These are phyloP conservation scores for Aramus guarauna DNA, from an alignment of 2,113 vertebrate genomes.

Conservation along the genomic window DNA sequence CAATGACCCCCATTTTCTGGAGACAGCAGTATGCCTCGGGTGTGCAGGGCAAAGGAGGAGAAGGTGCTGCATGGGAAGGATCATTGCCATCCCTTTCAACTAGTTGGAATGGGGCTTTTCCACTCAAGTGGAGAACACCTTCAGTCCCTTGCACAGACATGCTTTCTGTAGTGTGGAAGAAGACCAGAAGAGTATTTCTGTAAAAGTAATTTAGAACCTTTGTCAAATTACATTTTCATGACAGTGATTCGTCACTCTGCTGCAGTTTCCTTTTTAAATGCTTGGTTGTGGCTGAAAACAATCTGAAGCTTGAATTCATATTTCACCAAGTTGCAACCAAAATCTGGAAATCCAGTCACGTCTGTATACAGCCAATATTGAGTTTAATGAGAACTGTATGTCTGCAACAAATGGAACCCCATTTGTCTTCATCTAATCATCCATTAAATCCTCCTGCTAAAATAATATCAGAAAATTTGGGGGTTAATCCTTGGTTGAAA, in stretches of 20 bases:
- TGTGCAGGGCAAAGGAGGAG: rapidly evolving
- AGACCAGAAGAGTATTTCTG: neutral
- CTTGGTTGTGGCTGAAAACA: neutral
- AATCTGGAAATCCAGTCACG: neutral
- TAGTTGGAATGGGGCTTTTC: neutral
- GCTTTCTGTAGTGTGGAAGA: neutral
- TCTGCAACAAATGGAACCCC: neutral
- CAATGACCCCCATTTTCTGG: neutral
- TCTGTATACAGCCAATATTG: neutral
- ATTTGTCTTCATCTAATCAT: neutral
- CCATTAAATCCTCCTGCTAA: neutral
- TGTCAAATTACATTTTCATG: neutral
- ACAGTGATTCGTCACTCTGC: neutral
- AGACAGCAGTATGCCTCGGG: rapidly evolving
- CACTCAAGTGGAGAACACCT: neutral
- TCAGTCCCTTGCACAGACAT: neutral
- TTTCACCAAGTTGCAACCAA: neutral
- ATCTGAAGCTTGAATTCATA: neutral
- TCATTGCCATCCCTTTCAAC: neutral
- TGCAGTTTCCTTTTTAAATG: neutral
- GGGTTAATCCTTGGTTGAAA: neutral
- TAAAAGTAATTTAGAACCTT: neutral
- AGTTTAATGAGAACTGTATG: neutral
- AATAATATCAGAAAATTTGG: neutral
- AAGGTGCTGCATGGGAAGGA: rapidly evolving